Evolutionary conservation across 2,797 vertebrate genomes (phyloP).

Genomic region (Bradypodion ventrale): DNA sequence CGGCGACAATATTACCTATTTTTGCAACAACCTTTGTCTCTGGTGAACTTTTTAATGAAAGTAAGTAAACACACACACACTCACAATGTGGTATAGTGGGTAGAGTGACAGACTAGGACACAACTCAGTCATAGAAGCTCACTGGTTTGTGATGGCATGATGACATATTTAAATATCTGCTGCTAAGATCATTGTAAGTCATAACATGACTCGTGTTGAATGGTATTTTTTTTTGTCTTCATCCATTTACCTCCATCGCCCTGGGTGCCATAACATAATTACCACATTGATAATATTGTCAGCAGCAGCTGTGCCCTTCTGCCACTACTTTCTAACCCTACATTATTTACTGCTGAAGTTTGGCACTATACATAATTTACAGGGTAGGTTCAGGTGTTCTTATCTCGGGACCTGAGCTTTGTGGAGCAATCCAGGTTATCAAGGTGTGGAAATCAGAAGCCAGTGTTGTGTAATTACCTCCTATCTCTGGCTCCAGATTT

Average conservation of each 20-base stretch:
- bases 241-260: background rate
- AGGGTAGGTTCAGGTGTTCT: conserved; percentile 32
- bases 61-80: too few species aligned
- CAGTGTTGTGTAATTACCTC: conserved; percentile 57
- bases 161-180: too few species aligned
- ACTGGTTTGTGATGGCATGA: too few species aligned
- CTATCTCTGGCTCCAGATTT: conserved; percentile 59
- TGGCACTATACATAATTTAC: conserved; percentile 47
- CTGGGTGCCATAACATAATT: conserved; percentile 49
- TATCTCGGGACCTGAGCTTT: conserved; percentile 40
- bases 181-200: too few species aligned
- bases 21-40: too few species aligned
- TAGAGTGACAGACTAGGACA: too few species aligned
- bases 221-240: conserved; percentile 48
- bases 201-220: background rate
- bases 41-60: too few species aligned
- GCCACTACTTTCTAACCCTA: conserved; percentile 45
- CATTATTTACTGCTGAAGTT: conserved; percentile 65
- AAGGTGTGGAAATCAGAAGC: conserved; percentile 49
- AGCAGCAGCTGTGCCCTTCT: conserved; percentile 60
- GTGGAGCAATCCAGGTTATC: conserved; percentile 37
- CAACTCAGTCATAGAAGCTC: too few species aligned
- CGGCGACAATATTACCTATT: too few species aligned
- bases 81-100: too few species aligned
- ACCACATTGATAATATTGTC: conserved; percentile 48